Evolutionary conservation across 2,888 invertebrate genomes (phyloP).

Genomic region (Lycaena phlaeas): DNA sequence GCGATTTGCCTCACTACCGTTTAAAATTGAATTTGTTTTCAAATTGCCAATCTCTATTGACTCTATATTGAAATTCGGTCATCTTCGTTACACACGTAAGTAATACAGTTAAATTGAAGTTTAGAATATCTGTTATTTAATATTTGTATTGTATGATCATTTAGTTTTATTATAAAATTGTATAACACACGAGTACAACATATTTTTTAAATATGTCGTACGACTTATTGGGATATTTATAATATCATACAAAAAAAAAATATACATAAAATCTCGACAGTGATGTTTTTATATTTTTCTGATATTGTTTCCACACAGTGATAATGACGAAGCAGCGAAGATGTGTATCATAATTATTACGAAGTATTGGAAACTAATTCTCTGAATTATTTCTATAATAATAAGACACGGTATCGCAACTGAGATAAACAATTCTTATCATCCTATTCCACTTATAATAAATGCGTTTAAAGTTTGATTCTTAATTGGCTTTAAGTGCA

Average conservation of each 20-base stretch:
- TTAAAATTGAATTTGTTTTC: constrained; percentile 18
- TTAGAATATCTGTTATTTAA: not conserved
- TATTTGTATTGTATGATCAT: not conserved
- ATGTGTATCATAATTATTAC: not conserved
- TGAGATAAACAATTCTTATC: constrained; percentile 1
- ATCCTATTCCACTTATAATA: not conserved
- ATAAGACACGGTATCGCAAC: constrained; percentile 1
- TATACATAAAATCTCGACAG: no score
- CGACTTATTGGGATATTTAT: no score
- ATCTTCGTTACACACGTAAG: no score
- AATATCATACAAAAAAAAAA: no score
- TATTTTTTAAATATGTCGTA: no score
- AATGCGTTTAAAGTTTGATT: no score
- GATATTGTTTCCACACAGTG: no score
- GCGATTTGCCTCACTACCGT: constrained; percentile 11
- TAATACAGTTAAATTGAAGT: not conserved
- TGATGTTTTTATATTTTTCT: no score
- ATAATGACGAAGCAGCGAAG: no score
- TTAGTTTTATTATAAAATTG: no score
- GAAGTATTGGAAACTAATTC: not conserved
- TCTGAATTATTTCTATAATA: not conserved
- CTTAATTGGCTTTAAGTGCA: no score
- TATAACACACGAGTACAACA: no score
- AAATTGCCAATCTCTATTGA: constrained; percentile 4
- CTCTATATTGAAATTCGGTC: constrained; percentile 1